These are phyloP conservation scores for Leptinotarsa lineolata DNA, from an alignment of 1,140 invertebrate genomes.

Conservation along the genomic window DNA sequence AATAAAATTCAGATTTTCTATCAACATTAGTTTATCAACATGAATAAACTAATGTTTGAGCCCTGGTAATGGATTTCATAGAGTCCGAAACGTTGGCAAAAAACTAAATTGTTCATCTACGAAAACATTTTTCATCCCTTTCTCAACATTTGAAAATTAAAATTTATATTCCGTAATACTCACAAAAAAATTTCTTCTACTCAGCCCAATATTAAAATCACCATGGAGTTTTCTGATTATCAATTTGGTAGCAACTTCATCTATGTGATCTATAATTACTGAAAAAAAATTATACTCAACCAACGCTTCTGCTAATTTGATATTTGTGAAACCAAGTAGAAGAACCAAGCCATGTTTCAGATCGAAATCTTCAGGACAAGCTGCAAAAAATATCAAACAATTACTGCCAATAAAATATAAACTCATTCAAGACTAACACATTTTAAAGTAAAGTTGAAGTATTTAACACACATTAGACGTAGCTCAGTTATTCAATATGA, in stretches of 20 bases:
- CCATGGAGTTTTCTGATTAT: slow-evolving; percentile 42
- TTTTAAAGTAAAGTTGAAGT: slow-evolving; percentile 13
- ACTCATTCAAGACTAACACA: background rate
- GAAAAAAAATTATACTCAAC: slow-evolving; percentile 35
- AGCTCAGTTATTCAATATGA: too few species aligned
- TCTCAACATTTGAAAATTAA: background rate
- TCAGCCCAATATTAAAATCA: slow-evolving; percentile 48
- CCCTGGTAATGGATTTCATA: too few species aligned
- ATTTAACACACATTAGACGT: too few species aligned
- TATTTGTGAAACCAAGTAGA: slow-evolving; percentile 30
- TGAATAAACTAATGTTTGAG: too few species aligned
- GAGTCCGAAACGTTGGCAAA: too few species aligned
- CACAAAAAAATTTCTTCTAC: slow-evolving; percentile 48
- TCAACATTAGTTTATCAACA: too few species aligned
- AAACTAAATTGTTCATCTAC: too few species aligned
- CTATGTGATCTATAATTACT: slow-evolving; percentile 46
- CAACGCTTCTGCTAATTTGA: slow-evolving; percentile 38
- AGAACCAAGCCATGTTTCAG: slow-evolving; percentile 21
- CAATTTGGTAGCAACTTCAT: slow-evolving; percentile 44
- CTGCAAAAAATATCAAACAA: slow-evolving; percentile 23
- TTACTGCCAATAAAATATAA: background rate
- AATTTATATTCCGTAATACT: slow-evolving; percentile 22
- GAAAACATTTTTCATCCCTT: too few species aligned
- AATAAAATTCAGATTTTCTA: too few species aligned
- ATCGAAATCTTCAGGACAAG: slow-evolving; percentile 26